phyloP scores from a whole-genome alignment of 1,140 invertebrate genomes.

The Grapholita molesta region DNA sequence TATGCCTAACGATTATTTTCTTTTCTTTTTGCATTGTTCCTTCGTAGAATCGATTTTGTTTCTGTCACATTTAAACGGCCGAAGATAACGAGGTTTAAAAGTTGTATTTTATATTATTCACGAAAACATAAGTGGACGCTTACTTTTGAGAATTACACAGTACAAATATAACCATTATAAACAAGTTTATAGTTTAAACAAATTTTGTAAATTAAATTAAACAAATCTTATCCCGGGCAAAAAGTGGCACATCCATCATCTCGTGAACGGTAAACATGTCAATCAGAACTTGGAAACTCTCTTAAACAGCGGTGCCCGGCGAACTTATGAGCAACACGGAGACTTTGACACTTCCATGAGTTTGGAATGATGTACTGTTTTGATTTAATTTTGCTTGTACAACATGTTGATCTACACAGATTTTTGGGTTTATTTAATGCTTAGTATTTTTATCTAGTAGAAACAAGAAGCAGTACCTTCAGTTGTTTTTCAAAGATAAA shows the following conservation, averaged over 20 bases:
- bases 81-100: too few relatives aligned
- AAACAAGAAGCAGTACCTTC: too few relatives aligned
- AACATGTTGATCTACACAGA: not conserved
- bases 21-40: too few relatives aligned
- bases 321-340: not conserved
- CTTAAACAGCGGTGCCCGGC: not conserved
- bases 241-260: not conserved
- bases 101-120: too few relatives aligned
- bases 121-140: too few relatives aligned
- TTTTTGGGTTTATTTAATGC: not conserved
- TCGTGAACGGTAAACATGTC: not conserved
- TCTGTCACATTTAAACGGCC: too few relatives aligned
- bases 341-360: not conserved
- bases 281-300: not conserved
- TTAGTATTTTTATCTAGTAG: too few relatives aligned
- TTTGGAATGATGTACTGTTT: not conserved
- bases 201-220: not conserved
- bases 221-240: not conserved
- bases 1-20: too few relatives aligned
- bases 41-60: too few relatives aligned
- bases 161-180: too few relatives aligned
- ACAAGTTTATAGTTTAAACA: not conserved
- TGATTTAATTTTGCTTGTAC: not conserved
- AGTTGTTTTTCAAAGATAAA: too few relatives aligned
- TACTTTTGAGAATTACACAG: too few relatives aligned